These are phyloP conservation scores for Mobula hypostoma DNA, from an alignment of 2,113 vertebrate genomes.

Conservation along the genomic window DNA sequence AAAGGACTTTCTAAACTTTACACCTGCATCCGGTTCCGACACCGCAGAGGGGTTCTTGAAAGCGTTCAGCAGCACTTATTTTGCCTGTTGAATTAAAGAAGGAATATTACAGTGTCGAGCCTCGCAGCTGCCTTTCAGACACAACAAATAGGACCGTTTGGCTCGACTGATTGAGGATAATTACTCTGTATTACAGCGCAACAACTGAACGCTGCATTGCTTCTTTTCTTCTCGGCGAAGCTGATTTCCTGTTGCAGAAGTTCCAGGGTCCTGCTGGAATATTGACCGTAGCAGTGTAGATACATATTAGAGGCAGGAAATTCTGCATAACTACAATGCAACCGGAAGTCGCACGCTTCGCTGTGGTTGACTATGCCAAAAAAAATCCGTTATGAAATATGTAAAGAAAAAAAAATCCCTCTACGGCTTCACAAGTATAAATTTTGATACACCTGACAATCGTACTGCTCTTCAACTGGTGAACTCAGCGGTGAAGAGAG, in stretches of 20 bases:
- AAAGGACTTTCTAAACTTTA: neutral
- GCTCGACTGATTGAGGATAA: no score
- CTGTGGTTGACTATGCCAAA: neutral
- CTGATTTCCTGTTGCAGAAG: neutral
- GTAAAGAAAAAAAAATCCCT: neutral
- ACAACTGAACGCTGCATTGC: no score
- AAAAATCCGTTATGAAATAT: no score
- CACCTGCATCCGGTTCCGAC: no score
- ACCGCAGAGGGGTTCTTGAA: neutral
- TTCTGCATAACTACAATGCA: neutral
- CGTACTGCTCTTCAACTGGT: neutral
- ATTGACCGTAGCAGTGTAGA: neutral
- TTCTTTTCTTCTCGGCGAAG: neutral
- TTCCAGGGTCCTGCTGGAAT: neutral
- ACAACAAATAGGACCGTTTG: neutral
- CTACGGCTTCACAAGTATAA: neutral
- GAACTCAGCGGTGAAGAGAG: neutral
- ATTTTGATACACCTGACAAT: neutral
- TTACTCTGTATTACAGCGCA: no score
- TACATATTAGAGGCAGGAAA: rapidly evolving
- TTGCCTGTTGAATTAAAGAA: neutral
- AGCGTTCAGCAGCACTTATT: neutral
- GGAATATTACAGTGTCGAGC: neutral
- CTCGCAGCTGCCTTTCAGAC: neutral
- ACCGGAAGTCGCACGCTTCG: neutral